Evolutionary conservation across 92 coral and sea anemone genomes (phyloP).

Genomic region (Virgularia gustaviana): DNA sequence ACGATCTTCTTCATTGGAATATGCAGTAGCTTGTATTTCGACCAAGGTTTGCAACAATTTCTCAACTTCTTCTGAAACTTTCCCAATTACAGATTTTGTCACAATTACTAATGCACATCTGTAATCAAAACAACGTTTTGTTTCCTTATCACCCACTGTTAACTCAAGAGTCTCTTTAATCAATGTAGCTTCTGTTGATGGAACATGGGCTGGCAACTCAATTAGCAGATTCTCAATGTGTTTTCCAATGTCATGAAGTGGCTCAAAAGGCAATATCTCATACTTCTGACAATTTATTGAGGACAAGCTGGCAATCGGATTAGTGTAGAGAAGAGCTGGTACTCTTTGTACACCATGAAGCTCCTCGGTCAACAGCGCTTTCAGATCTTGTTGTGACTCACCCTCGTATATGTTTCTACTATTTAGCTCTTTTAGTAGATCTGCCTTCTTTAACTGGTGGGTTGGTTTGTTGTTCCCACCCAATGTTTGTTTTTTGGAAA

Average conservation of each 20-base stretch:
- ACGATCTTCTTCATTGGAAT: constrained; percentile 41
- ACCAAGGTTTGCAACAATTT: constrained; percentile 46
- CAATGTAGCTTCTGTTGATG: constrained; percentile 25
- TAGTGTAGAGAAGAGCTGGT: background rate
- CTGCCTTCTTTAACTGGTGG: background rate
- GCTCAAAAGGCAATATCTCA: constrained; percentile 58
- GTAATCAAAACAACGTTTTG: too few species aligned
- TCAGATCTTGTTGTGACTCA: background rate
- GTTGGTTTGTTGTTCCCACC: background rate
- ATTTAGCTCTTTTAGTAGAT: background rate
- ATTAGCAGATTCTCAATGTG: constrained; percentile 50
- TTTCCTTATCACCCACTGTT: constrained; percentile 39
- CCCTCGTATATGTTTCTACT: background rate
- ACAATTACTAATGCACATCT: constrained; percentile 37
- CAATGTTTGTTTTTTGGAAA: too few species aligned
- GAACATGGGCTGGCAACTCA: constrained; percentile 50
- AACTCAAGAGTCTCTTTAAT: constrained; percentile 12
- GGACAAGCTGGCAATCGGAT: background rate
- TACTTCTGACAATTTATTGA: constrained; percentile 28
- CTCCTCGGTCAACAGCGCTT: background rate
- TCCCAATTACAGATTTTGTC: constrained; percentile 45
- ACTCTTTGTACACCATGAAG: background rate
- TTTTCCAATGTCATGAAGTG: constrained; percentile 58
- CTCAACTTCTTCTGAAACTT: constrained; percentile 42
- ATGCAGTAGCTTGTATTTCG: constrained; percentile 55